phyloP scores from a whole-genome alignment of 1,140 invertebrate species.

The Neelides sp. region DNA sequence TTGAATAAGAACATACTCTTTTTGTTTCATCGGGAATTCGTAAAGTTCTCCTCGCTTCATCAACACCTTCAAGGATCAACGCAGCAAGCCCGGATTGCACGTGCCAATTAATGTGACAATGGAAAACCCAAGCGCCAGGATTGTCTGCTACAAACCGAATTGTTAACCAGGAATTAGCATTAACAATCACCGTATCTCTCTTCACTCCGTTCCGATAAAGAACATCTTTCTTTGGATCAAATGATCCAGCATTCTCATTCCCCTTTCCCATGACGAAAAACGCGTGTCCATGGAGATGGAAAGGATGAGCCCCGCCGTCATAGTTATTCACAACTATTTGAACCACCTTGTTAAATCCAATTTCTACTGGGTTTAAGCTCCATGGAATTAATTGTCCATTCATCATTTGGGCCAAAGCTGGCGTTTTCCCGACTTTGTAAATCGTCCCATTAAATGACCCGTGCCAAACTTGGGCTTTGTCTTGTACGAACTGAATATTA shows the following conservation, averaged over 20 bases:
- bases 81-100: neutral
- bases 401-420: neutral
- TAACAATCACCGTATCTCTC: slow-evolving; percentile 4
- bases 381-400: neutral
- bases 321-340: neutral
- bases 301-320: neutral
- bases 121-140: slow-evolving; percentile 6
- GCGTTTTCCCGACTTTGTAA: neutral
- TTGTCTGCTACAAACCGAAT: neutral
- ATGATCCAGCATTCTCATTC: neutral
- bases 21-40: no score
- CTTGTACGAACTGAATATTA: neutral
- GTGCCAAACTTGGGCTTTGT: neutral
- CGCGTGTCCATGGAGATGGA: slow-evolving; percentile 3
- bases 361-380: neutral
- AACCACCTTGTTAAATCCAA: neutral
- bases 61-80: no score
- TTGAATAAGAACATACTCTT: no score
- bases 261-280: slow-evolving; percentile 1
- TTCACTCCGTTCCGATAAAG: slow-evolving; percentile 8
- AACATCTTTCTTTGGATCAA: neutral
- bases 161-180: slow-evolving; percentile 1
- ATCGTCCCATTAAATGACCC: neutral
- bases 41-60: no score
- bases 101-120: slow-evolving; percentile 10